Base-by-base conservation (phyloP, 2,888 invertebrate species). In the Dryobota labecula region DNA sequence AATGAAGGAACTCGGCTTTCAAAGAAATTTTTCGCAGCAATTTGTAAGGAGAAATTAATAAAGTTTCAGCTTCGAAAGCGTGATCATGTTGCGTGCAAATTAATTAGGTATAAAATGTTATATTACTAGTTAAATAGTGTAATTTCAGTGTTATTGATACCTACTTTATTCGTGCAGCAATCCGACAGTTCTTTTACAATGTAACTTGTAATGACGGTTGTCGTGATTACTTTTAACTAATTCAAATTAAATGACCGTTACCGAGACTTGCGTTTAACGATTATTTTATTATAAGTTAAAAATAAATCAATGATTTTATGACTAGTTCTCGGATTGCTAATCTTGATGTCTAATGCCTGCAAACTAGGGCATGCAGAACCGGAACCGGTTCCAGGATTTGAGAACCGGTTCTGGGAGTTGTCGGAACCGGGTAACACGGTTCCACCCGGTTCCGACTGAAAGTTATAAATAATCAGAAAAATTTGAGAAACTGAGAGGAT, bases 21-120 rank as follows among this genome's bases (percentile, higher is more conserved):
- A 76, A 56, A 67, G 56, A 66, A 45, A 11, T 62, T 65, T 66
- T 74, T 77, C 71, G 47, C 57, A 49, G 41, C 45, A 53, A 47
- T 61, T 74, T 74, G 30, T 57, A 75, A 61, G 47, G 51, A 63
- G 56, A 68, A 67, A 73, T 74, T 78, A 51, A 61, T 63, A 51
- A 60, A 66, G 24, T 61, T 65, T 49, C 33, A 54, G 27, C n/a
- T 47, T 27, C 13, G 13, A 36, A 51, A 51, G 56, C 54, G 65
- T 63, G 57, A 51, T 60, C 47, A 56, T 62, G 18, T 47, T 73
- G 73, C 73, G 41, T 76, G 57, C 24, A n/a, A 41, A 76, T 36
- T 76, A 62, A 70, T 70, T 76, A 47, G 30, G 15, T 43, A 54
- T 36, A 47, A 41, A 45, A 43, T 69, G 24, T 61, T 30, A 18